A percentile compares a stretch with the other conserved stretches of the same genome.
These are phyloP conservation scores for Brachyhypopomus occidentalis DNA, from an alignment of 2,113 vertebrate genomes.

Conservation along the genomic window DNA sequence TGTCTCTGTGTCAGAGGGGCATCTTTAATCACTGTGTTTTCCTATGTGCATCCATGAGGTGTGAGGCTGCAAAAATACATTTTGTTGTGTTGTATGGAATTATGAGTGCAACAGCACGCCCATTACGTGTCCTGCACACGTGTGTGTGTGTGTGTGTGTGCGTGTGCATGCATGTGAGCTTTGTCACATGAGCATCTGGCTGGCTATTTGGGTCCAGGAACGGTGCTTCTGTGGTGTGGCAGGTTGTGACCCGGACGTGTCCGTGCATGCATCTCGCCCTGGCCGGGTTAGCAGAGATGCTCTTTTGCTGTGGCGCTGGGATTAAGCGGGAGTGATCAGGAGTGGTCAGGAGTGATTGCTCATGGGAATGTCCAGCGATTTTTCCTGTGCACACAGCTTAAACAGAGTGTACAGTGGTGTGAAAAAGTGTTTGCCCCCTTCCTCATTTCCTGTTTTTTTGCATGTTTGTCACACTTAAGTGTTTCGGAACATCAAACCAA, in stretches of 20 bases:
- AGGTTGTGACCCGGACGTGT: conserved; percentile 29
- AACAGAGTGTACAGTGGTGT: too few relatives aligned
- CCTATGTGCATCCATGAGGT: conserved; percentile 11
- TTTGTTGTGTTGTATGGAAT: conserved; percentile 10
- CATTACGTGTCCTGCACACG: not conserved
- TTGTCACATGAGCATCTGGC: conserved; percentile 12
- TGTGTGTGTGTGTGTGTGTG: not conserved
- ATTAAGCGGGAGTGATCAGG: not conserved
- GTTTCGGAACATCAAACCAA: too few relatives aligned
- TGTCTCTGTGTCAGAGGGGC: conserved; percentile 20
- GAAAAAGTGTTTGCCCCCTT: too few relatives aligned
- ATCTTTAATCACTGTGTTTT: conserved; percentile 21
- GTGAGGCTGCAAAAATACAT: not conserved
- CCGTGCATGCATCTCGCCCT: not conserved
- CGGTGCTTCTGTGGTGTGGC: conserved; percentile 1
- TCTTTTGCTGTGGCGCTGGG: conserved; percentile 11
- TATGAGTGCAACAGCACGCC: not conserved
- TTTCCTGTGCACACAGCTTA: conserved; percentile 60
- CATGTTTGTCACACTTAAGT: too few relatives aligned
- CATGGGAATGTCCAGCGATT: conserved; percentile 52
- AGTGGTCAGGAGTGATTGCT: not conserved
- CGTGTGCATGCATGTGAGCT: not conserved
- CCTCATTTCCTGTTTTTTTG: too few relatives aligned
- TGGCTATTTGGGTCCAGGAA: conserved; percentile 2
- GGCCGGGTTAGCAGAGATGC: not conserved